Percentiles rank a stretch among this genome's conserved stretches.
Evolutionary conservation across 2,113 vertebrate species (phyloP).

Genomic region (Progne subis): DNA sequence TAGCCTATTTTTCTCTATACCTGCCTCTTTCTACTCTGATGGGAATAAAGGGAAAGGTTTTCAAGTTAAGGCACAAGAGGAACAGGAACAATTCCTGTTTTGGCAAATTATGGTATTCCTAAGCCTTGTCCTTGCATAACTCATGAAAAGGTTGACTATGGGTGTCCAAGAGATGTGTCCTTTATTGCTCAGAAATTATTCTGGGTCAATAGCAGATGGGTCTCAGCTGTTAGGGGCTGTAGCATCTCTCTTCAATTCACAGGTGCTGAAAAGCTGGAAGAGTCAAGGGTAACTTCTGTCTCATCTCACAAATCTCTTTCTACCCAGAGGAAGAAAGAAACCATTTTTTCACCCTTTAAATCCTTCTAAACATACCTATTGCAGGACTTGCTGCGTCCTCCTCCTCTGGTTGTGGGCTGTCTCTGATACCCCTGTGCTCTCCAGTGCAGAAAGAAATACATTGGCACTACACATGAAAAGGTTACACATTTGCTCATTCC

Average conservation of each 20-base stretch:
- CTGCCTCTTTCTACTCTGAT: background rate
- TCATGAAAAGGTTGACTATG: background rate
- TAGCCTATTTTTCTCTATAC: background rate
- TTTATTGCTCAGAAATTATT: background rate
- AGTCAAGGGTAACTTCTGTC: background rate
- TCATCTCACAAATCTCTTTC: background rate
- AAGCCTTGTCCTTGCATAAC: background rate
- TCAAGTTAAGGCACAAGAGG: background rate
- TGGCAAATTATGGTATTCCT: background rate
- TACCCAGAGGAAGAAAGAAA: background rate
- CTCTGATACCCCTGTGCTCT: background rate
- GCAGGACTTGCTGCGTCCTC: background rate
- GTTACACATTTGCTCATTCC: background rate
- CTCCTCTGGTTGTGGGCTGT: fast-evolving
- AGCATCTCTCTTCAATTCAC: background rate
- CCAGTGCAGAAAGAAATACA: background rate
- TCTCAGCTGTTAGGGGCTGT: background rate
- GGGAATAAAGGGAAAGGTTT: background rate
- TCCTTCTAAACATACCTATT: background rate
- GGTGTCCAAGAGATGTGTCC: background rate
- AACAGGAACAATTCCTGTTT: background rate
- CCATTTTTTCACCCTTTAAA: background rate
- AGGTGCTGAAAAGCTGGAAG: background rate
- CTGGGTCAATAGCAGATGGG: background rate
- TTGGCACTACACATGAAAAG: background rate